Evolutionary conservation across 2,797 vertebrate species (phyloP), one percentile per base, ranked within the genome.

Genomic region (Philypnodon macrostomus): DNA sequence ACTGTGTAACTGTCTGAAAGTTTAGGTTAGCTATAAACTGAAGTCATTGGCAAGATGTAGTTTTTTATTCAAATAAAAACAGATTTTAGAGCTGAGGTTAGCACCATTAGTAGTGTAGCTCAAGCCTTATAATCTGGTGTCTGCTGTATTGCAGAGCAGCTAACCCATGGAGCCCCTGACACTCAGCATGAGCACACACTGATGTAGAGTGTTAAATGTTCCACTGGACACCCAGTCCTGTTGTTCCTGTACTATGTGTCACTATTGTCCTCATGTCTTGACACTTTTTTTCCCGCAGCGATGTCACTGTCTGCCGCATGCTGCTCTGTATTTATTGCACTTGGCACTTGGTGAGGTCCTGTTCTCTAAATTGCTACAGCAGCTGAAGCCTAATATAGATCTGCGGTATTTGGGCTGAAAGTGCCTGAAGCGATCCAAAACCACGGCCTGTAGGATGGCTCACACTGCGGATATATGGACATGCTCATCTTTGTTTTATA

Each of bases 311-410:
- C n/a, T n/a, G 47, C 48, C 45, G 63, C 50, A 49, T 12, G 36
- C 32, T 14, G 44, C 56, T 54, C 37, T 59, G 41, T 70, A 46
- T 62, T 77, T 68, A 81, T 75, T 75, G 45, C 8, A 61, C 54
- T 53, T 79, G 76, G 67, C 76, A 77, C 67, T 67, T 53, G 29
- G 50, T 29, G 47, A 53, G 23, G 51, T 59, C 23, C 58, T 37
- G 40, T 16, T 56, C 39, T 64, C 39, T 47, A 71, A 75, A 73
- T 73, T 69, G 63, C 66, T 58, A 15, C 47, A 58, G 62, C 69
- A 65, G 49, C 44, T 48, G 37, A 30, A 19, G 45, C 46, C 49
- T 46, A 52, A 66, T 57, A 51, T 47, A 58, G 52, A 57, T 14
- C 35, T 53, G 36, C 50, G 54, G 35, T 35, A 48, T 56, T 56